phyloP scores from a whole-genome alignment of 2,113 vertebrate genomes.

The Oxygymnocypris stewartii region DNA sequence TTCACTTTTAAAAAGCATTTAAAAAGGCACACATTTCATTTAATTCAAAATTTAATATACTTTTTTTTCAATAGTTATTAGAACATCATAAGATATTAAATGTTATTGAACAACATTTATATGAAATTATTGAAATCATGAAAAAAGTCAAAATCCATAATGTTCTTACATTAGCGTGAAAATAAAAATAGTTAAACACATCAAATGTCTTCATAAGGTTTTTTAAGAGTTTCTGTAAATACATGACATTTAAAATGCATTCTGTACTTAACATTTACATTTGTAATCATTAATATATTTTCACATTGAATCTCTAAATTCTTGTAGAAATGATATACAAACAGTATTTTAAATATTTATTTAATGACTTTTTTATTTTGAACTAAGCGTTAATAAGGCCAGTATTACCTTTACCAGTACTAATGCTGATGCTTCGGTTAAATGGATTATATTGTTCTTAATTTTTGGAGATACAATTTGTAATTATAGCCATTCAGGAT shows the following conservation, averaged over 20 bases:
- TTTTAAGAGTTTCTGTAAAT: not conserved
- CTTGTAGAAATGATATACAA: no score
- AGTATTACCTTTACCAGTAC: no score
- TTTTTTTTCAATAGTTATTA: no score
- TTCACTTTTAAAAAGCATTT: not conserved
- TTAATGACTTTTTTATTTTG: no score
- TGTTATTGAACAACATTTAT: not conserved
- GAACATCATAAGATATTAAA: not conserved
- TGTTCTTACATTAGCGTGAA: no score
- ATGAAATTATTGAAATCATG: not conserved
- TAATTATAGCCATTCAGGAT: not conserved
- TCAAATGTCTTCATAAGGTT: no score
- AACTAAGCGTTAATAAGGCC: no score
- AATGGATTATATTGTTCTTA: not conserved
- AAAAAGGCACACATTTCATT: not conserved
- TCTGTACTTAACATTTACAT: not conserved
- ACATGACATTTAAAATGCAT: not conserved
- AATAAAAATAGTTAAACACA: no score
- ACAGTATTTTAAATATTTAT: not conserved
- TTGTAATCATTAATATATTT: not conserved
- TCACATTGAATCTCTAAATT: no score
- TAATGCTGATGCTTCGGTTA: no score
- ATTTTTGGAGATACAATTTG: not conserved
- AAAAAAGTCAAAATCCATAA: no score
- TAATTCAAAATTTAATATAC: no score